Conservation (phyloP, 2,113 vertebrate species). For the Alethe castanea region DNA sequence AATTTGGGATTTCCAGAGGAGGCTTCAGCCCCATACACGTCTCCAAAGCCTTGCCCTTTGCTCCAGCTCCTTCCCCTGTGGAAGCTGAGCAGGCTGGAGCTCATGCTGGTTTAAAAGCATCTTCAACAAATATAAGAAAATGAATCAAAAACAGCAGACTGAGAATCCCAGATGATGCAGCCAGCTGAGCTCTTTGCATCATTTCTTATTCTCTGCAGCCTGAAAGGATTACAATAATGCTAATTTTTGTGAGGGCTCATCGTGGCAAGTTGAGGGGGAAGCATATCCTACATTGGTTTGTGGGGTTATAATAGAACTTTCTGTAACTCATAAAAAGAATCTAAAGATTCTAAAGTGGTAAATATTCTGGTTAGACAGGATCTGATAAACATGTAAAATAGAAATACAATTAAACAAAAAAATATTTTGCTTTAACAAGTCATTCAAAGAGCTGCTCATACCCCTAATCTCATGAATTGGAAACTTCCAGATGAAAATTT, state of each 20-base stretch:
- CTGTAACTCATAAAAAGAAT: background rate
- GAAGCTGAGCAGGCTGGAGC: background rate
- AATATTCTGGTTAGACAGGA: background rate
- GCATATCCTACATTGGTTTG: background rate
- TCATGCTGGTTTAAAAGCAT: background rate
- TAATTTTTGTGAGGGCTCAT: background rate
- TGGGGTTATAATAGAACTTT: background rate
- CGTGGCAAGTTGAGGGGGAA: background rate
- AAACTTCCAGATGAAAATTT: background rate
- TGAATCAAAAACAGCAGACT: background rate
- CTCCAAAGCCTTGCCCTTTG: constrained; percentile 49
- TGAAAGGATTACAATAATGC: background rate
- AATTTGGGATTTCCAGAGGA: constrained; percentile 27
- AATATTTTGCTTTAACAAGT: background rate
- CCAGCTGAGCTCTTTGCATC: background rate
- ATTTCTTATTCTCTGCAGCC: background rate
- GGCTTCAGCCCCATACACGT: background rate
- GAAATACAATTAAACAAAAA: background rate
- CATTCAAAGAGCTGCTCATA: background rate
- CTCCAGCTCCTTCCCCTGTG: background rate
- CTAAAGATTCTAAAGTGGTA: background rate
- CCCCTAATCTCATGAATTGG: background rate
- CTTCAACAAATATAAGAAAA: constrained; percentile 29
- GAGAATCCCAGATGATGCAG: background rate
- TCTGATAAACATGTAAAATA: background rate